Percentiles rank a stretch among this genome's conserved stretches.
Conservation (phyloP, 2,113 vertebrate species). For the Nymphicus hollandicus region DNA sequence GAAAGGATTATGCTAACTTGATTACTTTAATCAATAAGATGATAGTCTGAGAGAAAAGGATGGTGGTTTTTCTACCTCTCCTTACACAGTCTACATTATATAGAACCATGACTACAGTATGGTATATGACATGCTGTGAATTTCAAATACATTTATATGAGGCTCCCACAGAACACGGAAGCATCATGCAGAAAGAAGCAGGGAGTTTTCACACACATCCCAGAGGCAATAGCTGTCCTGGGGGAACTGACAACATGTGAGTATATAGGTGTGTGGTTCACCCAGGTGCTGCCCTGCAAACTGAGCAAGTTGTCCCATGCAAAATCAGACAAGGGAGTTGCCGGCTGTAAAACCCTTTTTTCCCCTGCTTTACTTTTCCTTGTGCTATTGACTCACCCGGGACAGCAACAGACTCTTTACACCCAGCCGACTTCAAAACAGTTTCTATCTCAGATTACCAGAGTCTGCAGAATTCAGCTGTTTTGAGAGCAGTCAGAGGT, state of each 20-base stretch:
- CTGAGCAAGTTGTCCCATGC: not conserved
- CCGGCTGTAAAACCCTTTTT: not conserved
- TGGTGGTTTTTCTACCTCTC: not conserved
- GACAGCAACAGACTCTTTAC: conserved; percentile 42
- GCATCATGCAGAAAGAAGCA: not conserved
- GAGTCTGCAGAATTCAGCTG: conserved; percentile 58
- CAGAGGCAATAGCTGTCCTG: not conserved
- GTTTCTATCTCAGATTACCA: conserved; percentile 34
- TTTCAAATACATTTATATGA: not conserved
- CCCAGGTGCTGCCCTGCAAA: not conserved
- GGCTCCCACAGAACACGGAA: not conserved
- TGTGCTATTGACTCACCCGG: conserved; percentile 1
- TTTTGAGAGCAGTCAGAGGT: conserved; percentile 63
- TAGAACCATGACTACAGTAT: not conserved
- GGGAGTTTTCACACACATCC: not conserved
- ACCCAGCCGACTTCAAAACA: conserved; percentile 58
- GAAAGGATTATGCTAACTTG: not conserved
- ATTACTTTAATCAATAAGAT: not conserved
- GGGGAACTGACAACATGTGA: not conserved
- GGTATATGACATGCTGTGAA: not conserved
- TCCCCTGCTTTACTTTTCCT: not conserved
- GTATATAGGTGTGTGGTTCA: not conserved
- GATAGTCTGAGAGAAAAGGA: not conserved
- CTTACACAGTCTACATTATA: not conserved
- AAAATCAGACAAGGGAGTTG: not conserved